phyloP scores from a whole-genome alignment of 1,140 invertebrate genomes.

The Pseudomyrmex pallidus region DNA sequence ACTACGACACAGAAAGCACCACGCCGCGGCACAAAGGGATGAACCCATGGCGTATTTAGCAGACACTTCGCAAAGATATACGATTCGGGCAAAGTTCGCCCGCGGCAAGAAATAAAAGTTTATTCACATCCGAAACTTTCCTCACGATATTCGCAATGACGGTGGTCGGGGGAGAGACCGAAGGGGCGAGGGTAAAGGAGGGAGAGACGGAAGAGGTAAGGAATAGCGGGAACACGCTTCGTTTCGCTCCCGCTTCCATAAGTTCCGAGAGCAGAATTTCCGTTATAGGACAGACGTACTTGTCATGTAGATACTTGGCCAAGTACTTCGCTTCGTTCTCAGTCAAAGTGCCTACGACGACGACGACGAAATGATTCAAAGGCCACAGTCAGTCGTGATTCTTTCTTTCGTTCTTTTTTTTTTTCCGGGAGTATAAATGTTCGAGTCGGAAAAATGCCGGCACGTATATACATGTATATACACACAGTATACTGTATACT shows the following conservation, averaged over 20 bases:
- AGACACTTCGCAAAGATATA: conserved; percentile 46
- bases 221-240: conserved; percentile 43
- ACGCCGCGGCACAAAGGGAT: conserved; percentile 7
- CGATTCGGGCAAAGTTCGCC: conserved; percentile 59
- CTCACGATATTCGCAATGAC: conserved; percentile 57
- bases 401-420: not conserved
- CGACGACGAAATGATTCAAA: conserved; percentile 66
- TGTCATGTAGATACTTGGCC: conserved; percentile 70
- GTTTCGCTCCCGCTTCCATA: conserved; percentile 60
- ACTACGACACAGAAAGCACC: conserved; percentile 9
- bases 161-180: not conserved
- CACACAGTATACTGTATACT: no score
- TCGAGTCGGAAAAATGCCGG: conserved; percentile 22
- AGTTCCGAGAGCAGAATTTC: conserved; percentile 61
- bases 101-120: conserved; percentile 64
- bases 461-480: no score
- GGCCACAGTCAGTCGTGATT: conserved; percentile 21
- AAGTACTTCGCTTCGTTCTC: conserved; percentile 63
- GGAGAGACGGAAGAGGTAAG: not conserved
- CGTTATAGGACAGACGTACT: conserved; percentile 64
- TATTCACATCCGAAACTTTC: conserved; percentile 68
- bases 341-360: conserved; percentile 60
- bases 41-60: conserved; percentile 30
- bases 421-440: conserved; percentile 13
- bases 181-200: not conserved